Evolutionary conservation across 2,888 invertebrate genomes (phyloP).

Genomic region (Heliconius hortense): DNA sequence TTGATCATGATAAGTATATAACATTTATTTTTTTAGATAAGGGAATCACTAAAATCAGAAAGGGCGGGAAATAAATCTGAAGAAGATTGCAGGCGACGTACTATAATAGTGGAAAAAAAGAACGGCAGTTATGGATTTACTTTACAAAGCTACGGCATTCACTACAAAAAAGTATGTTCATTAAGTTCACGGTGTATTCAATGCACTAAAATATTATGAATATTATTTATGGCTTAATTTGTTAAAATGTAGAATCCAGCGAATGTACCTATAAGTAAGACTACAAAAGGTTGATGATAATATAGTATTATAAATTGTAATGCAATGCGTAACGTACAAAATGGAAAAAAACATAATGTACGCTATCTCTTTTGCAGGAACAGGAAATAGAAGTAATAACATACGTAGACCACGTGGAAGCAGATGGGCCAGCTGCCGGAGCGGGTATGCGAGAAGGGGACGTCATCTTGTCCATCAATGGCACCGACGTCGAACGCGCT

Average conservation of each 20-base stretch:
- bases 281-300: not conserved
- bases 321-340: not conserved
- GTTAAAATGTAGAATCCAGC: not conserved
- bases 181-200: not conserved
- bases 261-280: not conserved
- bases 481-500: constrained; percentile 96
- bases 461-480: constrained; percentile 97
- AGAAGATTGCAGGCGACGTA: constrained; percentile 92
- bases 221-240: not conserved
- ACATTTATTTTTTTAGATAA: constrained; percentile 53
- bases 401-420: constrained; percentile 97
- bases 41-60: constrained; percentile 70
- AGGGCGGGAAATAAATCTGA: constrained; percentile 74
- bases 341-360: not conserved
- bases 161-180: constrained; percentile 87
- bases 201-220: not conserved
- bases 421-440: constrained; percentile 94
- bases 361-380: constrained; percentile 71
- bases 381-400: constrained; percentile 98
- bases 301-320: not conserved
- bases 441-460: constrained; percentile 98
- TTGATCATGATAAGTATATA: not conserved
- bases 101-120: constrained; percentile 95
- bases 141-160: constrained; percentile 97
- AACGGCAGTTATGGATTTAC: constrained; percentile 97